A percentile compares a stretch with the other conserved stretches of the same genome.
phyloP scores from a whole-genome alignment of 2,888 invertebrate species.

The Melieria picta region DNA sequence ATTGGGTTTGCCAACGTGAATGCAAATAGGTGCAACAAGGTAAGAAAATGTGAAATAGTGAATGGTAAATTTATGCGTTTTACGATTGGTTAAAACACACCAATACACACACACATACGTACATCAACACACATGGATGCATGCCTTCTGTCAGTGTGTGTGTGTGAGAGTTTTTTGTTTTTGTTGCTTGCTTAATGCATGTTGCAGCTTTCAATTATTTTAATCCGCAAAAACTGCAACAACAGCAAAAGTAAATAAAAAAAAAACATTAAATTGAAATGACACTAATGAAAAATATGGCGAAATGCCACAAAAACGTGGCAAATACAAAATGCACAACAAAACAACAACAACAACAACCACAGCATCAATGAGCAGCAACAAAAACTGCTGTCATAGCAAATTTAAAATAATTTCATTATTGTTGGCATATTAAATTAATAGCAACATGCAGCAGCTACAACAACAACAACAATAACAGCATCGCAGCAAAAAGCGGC shows the following conservation, averaged over 20 bases:
- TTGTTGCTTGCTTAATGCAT: neutral
- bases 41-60: too few relatives aligned
- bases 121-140: neutral
- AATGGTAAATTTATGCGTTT: too few relatives aligned
- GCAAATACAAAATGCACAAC: constrained; percentile 22
- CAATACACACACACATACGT: neutral
- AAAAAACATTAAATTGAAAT: constrained; percentile 10
- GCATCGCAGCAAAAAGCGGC: too few relatives aligned
- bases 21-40: too few relatives aligned
- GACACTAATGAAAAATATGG: constrained; percentile 30
- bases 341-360: constrained; percentile 15
- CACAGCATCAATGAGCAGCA: constrained; percentile 4
- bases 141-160: neutral
- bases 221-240: neutral
- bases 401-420: constrained; percentile 41
- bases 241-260: neutral
- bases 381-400: constrained; percentile 29
- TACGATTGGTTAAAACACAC: too few relatives aligned
- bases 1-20: too few relatives aligned
- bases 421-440: constrained; percentile 38
- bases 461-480: too few relatives aligned
- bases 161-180: neutral
- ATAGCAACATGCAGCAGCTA: constrained; percentile 16
- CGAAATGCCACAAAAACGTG: constrained; percentile 24
- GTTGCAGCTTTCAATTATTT: constrained; percentile 5